Evolutionary conservation across 2,797 vertebrate species (phyloP), one percentile per base, ranked within the genome.

Genomic region (Chaenodraco wilsoni): DNA sequence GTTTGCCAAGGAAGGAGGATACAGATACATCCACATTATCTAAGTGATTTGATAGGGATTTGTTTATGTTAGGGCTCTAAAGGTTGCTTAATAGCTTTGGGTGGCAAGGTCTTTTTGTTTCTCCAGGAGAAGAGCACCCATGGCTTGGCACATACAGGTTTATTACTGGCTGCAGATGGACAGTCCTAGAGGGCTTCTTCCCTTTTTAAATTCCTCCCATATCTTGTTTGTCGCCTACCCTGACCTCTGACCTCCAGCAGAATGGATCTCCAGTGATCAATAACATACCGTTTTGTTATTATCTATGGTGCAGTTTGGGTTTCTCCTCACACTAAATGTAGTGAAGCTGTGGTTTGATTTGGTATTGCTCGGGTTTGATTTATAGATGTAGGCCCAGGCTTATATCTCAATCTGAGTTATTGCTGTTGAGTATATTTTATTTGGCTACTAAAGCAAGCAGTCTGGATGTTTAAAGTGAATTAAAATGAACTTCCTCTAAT

Each of bases 291-390:
- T n/a, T 49, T 31, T 44, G 21, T 9, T 67, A 16, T 80, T 81
- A 82, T 86, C 88, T 82, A 87, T 74, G 43, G 67, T 41, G 67
- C 62, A 65, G 58, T 74, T 70, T 84, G 55, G 57, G 48, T 69
- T 79, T 82, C 65, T 55, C 49, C 13, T 72, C 49, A 41, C 44
- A 62, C 31, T 66, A 50, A 62, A 63, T 76, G 54, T 51, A 65
- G 17, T 71, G 31, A 19, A 8, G n/a, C 51, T 67, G 59, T 52
- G 12, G n/a, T 72, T 73, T 82, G 58, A 71, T 80, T 69, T 76
- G 37, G n/a, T 49, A 59, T 55, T 33, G 41, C 19, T 60, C 49
- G 5, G 9, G 50, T 64, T 86, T 79, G 79, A 84, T 84, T 71
- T 45, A 85, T 70, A 50, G 51, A 63, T 23, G 23, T 19, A 11